Percentiles rank a stretch among this genome's conserved stretches.
phyloP scores from a whole-genome alignment of 64 coral and sea anemone species.

The Actinia tenebrosa region DNA sequence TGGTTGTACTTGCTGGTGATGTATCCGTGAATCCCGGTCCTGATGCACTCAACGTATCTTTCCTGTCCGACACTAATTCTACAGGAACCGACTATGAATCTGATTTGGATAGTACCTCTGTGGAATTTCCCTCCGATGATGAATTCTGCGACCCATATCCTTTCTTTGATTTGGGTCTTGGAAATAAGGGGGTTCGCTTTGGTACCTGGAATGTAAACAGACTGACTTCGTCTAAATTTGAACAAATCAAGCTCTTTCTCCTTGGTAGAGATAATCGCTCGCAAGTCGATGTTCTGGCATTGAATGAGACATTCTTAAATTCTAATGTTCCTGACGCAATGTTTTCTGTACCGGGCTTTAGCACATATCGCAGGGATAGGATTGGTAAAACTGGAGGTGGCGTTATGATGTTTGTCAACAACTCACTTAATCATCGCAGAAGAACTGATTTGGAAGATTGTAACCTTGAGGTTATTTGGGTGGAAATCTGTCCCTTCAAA shows the following conservation, averaged over 20 bases:
- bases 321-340: constrained; percentile 19
- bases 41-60: background rate
- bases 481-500: background rate
- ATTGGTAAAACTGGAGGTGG: background rate
- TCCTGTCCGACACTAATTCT: background rate
- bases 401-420: background rate
- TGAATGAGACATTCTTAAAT: constrained; percentile 31
- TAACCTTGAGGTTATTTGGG: background rate
- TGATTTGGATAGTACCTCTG: background rate
- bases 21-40: constrained; percentile 26
- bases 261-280: background rate
- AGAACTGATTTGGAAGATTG: background rate
- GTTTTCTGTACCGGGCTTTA: constrained; percentile 28
- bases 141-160: background rate
- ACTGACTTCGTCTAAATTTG: constrained; percentile 24
- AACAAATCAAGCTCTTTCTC: constrained; percentile 48
- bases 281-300: constrained; percentile 29
- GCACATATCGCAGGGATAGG: constrained; percentile 23
- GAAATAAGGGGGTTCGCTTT: constrained; percentile 38
- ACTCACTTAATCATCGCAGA: background rate
- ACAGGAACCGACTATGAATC: background rate
- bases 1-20: constrained; percentile 43
- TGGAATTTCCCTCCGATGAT: background rate
- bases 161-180: constrained; percentile 31
- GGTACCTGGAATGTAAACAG: constrained; percentile 34